Base-by-base conservation (phyloP, 2,113 vertebrate genomes). In the Lepus europaeus region DNA sequence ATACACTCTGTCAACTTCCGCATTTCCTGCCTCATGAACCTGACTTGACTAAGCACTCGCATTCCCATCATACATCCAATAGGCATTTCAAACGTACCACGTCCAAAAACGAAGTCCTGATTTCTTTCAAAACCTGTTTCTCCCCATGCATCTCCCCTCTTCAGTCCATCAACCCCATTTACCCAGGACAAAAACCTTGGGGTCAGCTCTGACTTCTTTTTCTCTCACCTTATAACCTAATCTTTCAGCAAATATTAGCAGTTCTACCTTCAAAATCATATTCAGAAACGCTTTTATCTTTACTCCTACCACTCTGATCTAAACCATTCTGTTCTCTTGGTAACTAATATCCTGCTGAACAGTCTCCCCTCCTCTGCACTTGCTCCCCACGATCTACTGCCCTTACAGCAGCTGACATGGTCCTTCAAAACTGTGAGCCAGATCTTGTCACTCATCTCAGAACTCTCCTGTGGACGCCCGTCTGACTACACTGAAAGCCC, bases 231-330 rank as follows among this genome's bases (percentile, higher is more conserved):
- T 27, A 61, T 74, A 73, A 84, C 33, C 92, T 49, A 69, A 53
- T 59, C 66, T 59, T 59, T 68, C 20, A 84, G 63, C 49, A 51
- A 79, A 74, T 68, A 66, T 17, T 31, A 79, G 17, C 20, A 29
- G 23, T 33, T 69, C 29, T 85, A 81, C 23, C 51, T 92, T 92
- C 72, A 92, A 92, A 92, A 66, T 36, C 31, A 61, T 11, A 82
- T n/a, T 82, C 45, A 74, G 69, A 69, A 90, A 77, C n/a, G 64
- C 56, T 33, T 68, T 36, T 17, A 51, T 51, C 53, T 77, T 81
- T 80, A 33, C 45, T 69, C 66, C 78, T 72, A 77, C 14, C 16
- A 59, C 45, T 25, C 61, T 49, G 61, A 56, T n/a, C 11, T 79
- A 92, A 77, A 53, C 49, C 63, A 87, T 17, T 20, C 11, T 63